Base-by-base conservation (phyloP, 2,888 invertebrate species). In the Lasioglossum lativentre region DNA sequence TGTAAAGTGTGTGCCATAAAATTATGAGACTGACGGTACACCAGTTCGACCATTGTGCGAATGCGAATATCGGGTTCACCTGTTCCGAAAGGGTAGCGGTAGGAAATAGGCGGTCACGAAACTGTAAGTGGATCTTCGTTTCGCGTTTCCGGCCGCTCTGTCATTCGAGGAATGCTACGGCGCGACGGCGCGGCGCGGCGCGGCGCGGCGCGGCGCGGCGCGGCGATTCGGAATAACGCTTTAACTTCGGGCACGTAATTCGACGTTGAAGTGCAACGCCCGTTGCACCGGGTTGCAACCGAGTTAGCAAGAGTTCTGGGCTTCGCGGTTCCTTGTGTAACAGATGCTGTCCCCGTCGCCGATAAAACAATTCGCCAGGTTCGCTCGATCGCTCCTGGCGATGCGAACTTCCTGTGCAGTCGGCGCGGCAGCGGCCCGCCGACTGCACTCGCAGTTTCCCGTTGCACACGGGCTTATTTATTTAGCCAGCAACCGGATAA, bases 51-150 rank as follows among this genome's bases (percentile, higher is more conserved):
- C 52, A 52, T 10, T 52, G 3, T n/a, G 23, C 23, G 52, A 78
- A 78, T n/a, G 23, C 23, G 52, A 78, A 78, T 56, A 72, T 78
- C 72, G 66, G 27, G 8, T 52, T 52, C 38, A 19, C 16, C 16
- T 16, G 63, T 27, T 30, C 30, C 0, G 5, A 47, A 52, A 73
- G 34, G 77, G 10, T 14, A 47, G 5, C n/a, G 59, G 14, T 38
- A 4, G 23, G 27, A 40, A 40, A n/a, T 52, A 23, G 23, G 10
- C n/a, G 52, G 52, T 52, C n/a, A 23, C 52, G n/a, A 75, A 66
- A 45, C 45, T 75, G 63, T 75, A 45, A 75, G 63, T n/a, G 75
- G 75, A 75, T 38, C 63, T n/a, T 42, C 42, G 23, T 38, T 59
- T 23, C 27, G 27, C 16, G 42, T 66, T 45, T 23, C 30, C n/a